Evolutionary conservation across 1,140 invertebrate genomes (phyloP), one percentile per base, ranked within the genome.

Genomic region (Drosophila prosaltans): DNA sequence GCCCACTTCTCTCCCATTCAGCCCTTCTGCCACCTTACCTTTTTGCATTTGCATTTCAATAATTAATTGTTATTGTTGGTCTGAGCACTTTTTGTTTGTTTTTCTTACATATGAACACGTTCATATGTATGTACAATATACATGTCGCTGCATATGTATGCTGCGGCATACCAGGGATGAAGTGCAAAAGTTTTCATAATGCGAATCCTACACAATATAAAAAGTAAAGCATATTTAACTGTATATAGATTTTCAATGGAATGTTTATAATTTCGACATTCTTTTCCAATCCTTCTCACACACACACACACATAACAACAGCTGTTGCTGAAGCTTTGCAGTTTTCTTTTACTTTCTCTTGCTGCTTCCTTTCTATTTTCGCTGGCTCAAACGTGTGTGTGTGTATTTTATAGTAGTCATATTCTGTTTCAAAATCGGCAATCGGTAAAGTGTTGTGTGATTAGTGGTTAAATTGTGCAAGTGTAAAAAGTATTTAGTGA

Each of bases 51-150:
- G 66, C 78, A 80, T 81, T 81, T 80, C 60, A 81, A 80, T 82
- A 80, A 80, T 80, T 80, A 81, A 82, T 80, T 82, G 78, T 82
- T 82, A 82, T 82, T 81, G 78, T 80, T 70, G 72, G 76, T 54
- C 55, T 26, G 76, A 75, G 68, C 65, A 70, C 73, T 74, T 67
- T 63, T 57, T 79, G 77, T 76, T 70, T 67, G 69, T 58, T 68
- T 70, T 66, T 58, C 43, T 48, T 66, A 51, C 51, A 28, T 61
- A 32, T 30, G 45, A 9, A 51, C 24, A 10, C 45, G 24, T 36
- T 24, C 21, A 6, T 11, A 43, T 16, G 30, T 58, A 10, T 51
- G 21, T 51, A 7, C 24, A 7, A 7, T 24, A 5, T 24, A 9
- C 39, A 40, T 24, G 21, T 9, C 2, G 9, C 9, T 36, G 6